Evolutionary conservation across 2,113 vertebrate genomes (phyloP).

Genomic region (Hylia prasina): DNA sequence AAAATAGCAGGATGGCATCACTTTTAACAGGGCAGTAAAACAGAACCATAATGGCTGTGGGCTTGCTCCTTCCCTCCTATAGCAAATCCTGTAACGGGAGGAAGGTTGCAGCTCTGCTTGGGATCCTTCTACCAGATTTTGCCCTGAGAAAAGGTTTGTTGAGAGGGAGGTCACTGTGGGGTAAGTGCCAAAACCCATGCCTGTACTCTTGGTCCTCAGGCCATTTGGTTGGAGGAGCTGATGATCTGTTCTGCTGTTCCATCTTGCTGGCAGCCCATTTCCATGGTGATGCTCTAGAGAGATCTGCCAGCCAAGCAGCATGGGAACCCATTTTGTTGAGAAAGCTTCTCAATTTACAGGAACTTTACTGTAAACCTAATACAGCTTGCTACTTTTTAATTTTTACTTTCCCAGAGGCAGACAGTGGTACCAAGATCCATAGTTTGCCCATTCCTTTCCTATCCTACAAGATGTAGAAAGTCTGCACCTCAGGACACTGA

Average conservation of each 20-base stretch:
- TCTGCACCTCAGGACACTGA: background rate
- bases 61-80: background rate
- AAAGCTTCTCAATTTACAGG: background rate
- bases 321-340: background rate
- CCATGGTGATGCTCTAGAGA: background rate
- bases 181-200: background rate
- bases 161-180: background rate
- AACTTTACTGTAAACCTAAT: background rate
- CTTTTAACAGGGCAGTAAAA: background rate
- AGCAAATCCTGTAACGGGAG: background rate
- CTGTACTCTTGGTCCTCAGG: background rate
- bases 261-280: background rate
- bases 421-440: background rate
- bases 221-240: background rate
- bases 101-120: background rate
- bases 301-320: background rate
- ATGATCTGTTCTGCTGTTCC: background rate
- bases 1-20: constrained; percentile 9
- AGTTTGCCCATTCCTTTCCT: background rate
- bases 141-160: background rate
- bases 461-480: accelerated
- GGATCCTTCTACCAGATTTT: background rate
- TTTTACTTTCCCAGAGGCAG: background rate
- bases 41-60: background rate
- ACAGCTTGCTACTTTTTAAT: background rate